These are phyloP conservation scores for Hylyphantes graminicola DNA, from an alignment of 1,140 invertebrate genomes.

Conservation along the genomic window DNA sequence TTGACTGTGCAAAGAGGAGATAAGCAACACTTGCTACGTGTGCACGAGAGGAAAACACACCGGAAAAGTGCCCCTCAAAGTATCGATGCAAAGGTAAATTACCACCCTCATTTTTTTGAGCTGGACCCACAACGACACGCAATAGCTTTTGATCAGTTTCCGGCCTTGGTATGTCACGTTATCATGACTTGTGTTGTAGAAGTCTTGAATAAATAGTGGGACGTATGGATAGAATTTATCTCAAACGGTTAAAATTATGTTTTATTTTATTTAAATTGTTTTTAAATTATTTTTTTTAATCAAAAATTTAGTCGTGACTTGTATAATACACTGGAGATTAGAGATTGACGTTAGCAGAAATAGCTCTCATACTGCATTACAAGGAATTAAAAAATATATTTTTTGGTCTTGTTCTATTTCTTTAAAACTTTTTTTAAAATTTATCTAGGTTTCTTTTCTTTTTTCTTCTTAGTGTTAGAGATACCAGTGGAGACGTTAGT, in stretches of 20 bases:
- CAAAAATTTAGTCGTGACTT: no score
- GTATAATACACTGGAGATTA: no score
- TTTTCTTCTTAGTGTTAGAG: no score
- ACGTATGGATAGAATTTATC: neutral
- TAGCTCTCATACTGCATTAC: no score
- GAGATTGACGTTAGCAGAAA: no score
- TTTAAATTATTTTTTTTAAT: neutral
- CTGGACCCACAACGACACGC: neutral
- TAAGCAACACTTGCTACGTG: slow-evolving; percentile 31
- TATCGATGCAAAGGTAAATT: slow-evolving; percentile 7
- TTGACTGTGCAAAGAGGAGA: slow-evolving; percentile 7
- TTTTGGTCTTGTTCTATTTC: no score
- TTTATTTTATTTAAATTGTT: neutral
- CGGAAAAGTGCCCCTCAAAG: slow-evolving; percentile 1
- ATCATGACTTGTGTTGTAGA: neutral
- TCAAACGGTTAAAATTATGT: neutral
- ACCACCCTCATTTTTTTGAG: neutral
- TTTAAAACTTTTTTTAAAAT: no score
- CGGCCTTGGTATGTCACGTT: slow-evolving; percentile 3
- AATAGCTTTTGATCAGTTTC: slow-evolving; percentile 35
- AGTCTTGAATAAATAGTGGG: neutral
- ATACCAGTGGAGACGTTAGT: no score
- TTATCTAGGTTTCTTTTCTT: no score
- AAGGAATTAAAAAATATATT: no score
- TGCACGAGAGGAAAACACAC: neutral